Conservation (phyloP, 2,888 invertebrate species). For the Notodonta ziczac region DNA sequence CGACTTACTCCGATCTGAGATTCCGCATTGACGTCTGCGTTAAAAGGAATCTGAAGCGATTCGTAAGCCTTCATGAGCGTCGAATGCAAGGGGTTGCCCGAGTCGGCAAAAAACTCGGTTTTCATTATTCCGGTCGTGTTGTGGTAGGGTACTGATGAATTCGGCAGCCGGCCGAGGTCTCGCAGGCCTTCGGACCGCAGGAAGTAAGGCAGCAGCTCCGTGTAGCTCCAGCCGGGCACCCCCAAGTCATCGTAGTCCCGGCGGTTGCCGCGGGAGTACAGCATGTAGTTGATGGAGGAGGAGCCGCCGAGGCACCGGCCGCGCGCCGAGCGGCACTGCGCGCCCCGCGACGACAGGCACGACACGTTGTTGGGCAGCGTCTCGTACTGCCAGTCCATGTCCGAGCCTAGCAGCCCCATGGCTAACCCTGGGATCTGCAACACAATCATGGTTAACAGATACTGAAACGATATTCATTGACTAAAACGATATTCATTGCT, state of each 20-base stretch:
- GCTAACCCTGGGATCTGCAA: constrained; percentile 55
- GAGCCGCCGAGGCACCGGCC: constrained; percentile 70
- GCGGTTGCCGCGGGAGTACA: constrained; percentile 63
- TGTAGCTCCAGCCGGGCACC: constrained; percentile 61
- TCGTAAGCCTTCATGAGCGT: constrained; percentile 47
- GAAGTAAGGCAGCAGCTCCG: constrained; percentile 61
- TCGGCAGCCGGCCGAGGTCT: constrained; percentile 46
- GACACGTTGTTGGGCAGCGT: constrained; percentile 61
- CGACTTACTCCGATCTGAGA: constrained; percentile 62
- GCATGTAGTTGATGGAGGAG: constrained; percentile 67
- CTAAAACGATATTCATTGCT: not conserved
- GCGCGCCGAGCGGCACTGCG: constrained; percentile 54
- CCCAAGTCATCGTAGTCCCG: constrained; percentile 53
- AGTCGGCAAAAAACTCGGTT: constrained; percentile 50
- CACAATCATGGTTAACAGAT: not conserved
- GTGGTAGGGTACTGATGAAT: constrained; percentile 56
- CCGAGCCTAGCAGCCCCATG: constrained; percentile 44
- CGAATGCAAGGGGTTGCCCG: constrained; percentile 57
- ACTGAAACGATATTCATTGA: too few relatives aligned
- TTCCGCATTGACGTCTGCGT: constrained; percentile 58
- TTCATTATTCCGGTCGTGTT: constrained; percentile 58
- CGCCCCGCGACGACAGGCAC: constrained; percentile 50
- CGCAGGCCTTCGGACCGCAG: constrained; percentile 60
- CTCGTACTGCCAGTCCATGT: constrained; percentile 58
- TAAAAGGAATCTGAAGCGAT: constrained; percentile 50